Conservation (phyloP, 92 coral and sea anemone genomes). For the Desmophyllum pertusum region DNA sequence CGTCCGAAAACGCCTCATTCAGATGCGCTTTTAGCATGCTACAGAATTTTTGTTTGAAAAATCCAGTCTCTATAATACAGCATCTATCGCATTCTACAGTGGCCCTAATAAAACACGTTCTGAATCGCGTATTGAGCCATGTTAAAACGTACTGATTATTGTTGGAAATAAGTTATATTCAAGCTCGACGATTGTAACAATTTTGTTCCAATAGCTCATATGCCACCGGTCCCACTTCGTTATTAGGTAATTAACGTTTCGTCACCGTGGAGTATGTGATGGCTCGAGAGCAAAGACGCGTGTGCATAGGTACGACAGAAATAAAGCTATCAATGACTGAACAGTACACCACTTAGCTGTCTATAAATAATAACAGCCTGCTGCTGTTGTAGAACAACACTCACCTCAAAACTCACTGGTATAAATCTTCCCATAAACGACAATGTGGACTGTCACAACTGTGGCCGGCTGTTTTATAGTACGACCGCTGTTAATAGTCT, state of each 20-base stretch:
- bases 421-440: neutral
- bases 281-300: neutral
- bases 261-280: neutral
- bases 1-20: neutral
- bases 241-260: neutral
- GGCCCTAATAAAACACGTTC: neutral
- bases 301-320: neutral
- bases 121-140: neutral
- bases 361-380: neutral
- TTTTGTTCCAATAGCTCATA: neutral
- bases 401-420: conserved; percentile 21
- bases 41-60: neutral
- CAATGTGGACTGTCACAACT: neutral
- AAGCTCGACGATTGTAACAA: neutral
- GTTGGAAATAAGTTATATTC: neutral
- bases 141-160: neutral
- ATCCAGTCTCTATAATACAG: neutral
- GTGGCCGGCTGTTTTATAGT: neutral
- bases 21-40: neutral
- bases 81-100: neutral
- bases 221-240: neutral
- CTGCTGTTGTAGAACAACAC: neutral
- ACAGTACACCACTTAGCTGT: neutral
- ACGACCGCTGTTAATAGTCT: neutral
- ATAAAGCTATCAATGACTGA: neutral